Conservation (phyloP, 2,113 vertebrate species). For the Tympanuchus pallidicinctus region DNA sequence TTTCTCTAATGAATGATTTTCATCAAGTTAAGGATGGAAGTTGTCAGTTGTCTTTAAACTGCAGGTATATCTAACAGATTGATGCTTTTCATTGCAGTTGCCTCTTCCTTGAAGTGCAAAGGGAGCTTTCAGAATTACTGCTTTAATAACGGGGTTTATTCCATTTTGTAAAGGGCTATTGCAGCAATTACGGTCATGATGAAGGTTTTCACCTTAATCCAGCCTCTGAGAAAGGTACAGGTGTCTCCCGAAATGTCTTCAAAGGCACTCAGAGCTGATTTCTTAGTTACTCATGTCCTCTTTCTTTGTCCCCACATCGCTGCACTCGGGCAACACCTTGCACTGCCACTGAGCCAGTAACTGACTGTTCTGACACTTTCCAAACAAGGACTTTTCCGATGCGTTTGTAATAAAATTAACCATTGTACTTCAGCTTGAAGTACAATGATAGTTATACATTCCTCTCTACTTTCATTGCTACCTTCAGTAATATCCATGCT, state of each 20-base stretch:
- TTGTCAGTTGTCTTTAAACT: neutral
- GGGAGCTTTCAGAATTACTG: neutral
- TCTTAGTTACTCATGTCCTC: neutral
- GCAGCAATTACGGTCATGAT: neutral
- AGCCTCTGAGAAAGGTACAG: neutral
- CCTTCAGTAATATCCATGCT: neutral
- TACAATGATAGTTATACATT: neutral
- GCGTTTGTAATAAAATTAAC: neutral
- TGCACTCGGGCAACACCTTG: neutral
- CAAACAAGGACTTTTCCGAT: neutral
- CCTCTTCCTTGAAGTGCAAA: neutral
- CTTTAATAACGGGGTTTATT: neutral
- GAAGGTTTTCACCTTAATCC: neutral
- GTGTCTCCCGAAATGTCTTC: neutral
- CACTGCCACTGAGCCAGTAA: neutral
- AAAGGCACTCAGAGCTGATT: neutral
- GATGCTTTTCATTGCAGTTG: neutral
- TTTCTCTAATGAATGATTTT: neutral
- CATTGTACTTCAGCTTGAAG: neutral
- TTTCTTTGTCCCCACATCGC: rapidly evolving
- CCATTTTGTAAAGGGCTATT: neutral
- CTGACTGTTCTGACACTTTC: neutral
- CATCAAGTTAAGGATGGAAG: neutral
- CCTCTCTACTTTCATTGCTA: neutral
- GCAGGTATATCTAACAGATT: neutral